phyloP scores from a whole-genome alignment of 2,888 invertebrate species.

The Cylloceria caligata region DNA sequence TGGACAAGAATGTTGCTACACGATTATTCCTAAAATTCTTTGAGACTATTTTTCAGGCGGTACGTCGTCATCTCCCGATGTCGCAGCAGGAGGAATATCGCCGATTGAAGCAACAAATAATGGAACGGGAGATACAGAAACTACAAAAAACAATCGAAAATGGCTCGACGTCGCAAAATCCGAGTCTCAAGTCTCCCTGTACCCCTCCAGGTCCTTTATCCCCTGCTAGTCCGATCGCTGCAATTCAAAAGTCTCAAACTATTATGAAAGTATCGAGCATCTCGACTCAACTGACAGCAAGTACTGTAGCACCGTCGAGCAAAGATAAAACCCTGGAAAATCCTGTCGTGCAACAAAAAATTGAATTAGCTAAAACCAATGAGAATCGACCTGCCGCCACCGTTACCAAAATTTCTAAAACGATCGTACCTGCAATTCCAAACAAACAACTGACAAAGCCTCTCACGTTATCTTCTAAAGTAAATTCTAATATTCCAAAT shows the following conservation, averaged over 20 bases:
- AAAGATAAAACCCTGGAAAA: slow-evolving; percentile 45
- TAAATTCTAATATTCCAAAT: slow-evolving; percentile 26
- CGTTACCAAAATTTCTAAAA: slow-evolving; percentile 36
- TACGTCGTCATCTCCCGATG: slow-evolving; percentile 82
- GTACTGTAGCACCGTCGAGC: background rate
- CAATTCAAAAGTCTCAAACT: slow-evolving; percentile 20
- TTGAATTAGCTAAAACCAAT: slow-evolving; percentile 6
- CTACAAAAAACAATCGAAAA: slow-evolving; percentile 69
- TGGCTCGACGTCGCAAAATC: slow-evolving; percentile 47
- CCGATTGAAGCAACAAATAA: slow-evolving; percentile 82
- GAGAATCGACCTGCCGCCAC: slow-evolving; percentile 8
- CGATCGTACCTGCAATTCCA: slow-evolving; percentile 22
- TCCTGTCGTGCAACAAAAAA: slow-evolving; percentile 19
- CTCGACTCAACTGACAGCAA: background rate
- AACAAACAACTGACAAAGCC: slow-evolving; percentile 16
- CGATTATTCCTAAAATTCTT: slow-evolving; percentile 48
- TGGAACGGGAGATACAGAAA: slow-evolving; percentile 80
- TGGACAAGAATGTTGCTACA: background rate
- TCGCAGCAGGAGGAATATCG: slow-evolving; percentile 84
- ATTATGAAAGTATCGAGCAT: slow-evolving; percentile 24
- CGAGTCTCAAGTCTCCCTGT: slow-evolving; percentile 48
- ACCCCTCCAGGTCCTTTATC: slow-evolving; percentile 68
- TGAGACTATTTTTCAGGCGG: slow-evolving; percentile 79
- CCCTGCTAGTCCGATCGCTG: slow-evolving; percentile 62
- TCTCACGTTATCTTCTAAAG: slow-evolving; percentile 3